Conservation (phyloP, 2,888 invertebrate species). For the Conchocele bisecta region DNA sequence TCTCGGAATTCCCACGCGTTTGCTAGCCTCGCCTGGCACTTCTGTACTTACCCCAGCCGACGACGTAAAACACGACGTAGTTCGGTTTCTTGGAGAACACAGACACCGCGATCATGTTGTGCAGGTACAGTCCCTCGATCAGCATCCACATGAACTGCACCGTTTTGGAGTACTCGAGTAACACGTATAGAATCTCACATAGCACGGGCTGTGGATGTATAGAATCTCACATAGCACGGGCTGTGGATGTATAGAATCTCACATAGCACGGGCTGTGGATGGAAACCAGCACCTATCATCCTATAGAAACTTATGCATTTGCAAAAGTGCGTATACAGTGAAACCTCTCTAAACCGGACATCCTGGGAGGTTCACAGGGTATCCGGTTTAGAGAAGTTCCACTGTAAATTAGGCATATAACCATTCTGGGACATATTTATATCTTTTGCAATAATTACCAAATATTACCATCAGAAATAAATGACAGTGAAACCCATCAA, state of each 20-base stretch:
- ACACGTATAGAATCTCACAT: conserved; percentile 90
- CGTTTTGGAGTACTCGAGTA: conserved; percentile 94
- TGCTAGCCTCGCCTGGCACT: too few species aligned
- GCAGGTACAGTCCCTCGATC: conserved; percentile 94
- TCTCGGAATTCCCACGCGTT: too few species aligned
- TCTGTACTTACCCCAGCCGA: conserved; percentile 83
- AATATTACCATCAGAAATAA: too few species aligned
- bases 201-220: conserved; percentile 90
- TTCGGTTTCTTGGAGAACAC: conserved; percentile 84
- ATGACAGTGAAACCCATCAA: too few species aligned
- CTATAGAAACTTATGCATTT: too few species aligned
- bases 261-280: conserved; percentile 91
- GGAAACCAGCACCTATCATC: conserved; percentile 89
- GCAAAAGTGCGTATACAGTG: too few species aligned
- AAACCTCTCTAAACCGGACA: too few species aligned
- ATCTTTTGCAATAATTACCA: too few species aligned
- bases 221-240: conserved; percentile 90
- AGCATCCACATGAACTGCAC: conserved; percentile 99
- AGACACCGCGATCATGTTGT: conserved; percentile 89
- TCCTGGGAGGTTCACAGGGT: too few species aligned
- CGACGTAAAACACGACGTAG: conserved; percentile 78
- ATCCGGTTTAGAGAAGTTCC: too few species aligned
- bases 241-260: conserved; percentile 90
- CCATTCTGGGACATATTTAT: too few species aligned
- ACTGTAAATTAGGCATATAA: too few species aligned